Evolutionary conservation across 2,888 invertebrate genomes (phyloP).

Genomic region (Habroteleia sp.): DNA sequence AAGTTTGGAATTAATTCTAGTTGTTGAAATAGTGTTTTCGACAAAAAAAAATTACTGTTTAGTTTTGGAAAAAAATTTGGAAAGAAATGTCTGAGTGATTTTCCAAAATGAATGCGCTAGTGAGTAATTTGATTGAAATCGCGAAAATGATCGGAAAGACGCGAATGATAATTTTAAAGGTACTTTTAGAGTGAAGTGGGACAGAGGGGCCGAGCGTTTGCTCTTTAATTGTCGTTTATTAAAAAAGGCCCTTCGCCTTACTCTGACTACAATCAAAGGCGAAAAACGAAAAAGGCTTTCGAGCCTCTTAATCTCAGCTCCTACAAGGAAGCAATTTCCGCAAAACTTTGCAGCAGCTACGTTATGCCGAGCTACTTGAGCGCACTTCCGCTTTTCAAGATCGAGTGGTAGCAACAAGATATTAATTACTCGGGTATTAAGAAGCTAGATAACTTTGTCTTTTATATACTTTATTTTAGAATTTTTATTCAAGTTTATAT

Average conservation of each 20-base stretch:
- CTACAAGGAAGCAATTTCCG: slow-evolving; percentile 63
- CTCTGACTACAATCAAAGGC: slow-evolving; percentile 52
- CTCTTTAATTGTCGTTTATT: slow-evolving; percentile 78
- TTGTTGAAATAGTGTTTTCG: no score
- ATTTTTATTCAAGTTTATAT: slow-evolving; percentile 4
- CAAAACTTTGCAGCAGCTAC: slow-evolving; percentile 59
- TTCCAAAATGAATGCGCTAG: no score
- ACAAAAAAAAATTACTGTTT: no score
- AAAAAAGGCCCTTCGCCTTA: slow-evolving; percentile 70
- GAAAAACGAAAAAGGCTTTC: slow-evolving; percentile 42
- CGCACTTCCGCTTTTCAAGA: slow-evolving; percentile 62
- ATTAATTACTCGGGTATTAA: slow-evolving; percentile 60
- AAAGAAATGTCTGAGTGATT: no score
- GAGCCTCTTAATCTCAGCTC: slow-evolving; percentile 62
- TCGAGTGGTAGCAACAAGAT: slow-evolving; percentile 59
- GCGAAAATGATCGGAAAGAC: background rate
- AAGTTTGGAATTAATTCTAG: slow-evolving; percentile 14
- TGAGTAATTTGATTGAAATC: background rate
- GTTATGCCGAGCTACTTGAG: slow-evolving; percentile 46
- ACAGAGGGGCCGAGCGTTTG: slow-evolving; percentile 7
- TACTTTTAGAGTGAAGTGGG: slow-evolving; percentile 37
- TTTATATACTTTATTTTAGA: slow-evolving; percentile 6
- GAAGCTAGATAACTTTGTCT: slow-evolving; percentile 66
- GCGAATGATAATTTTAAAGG: slow-evolving; percentile 5
- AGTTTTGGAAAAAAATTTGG: no score